Conservation (phyloP, 2,113 vertebrate genomes). For the Bubo blakistoni region DNA sequence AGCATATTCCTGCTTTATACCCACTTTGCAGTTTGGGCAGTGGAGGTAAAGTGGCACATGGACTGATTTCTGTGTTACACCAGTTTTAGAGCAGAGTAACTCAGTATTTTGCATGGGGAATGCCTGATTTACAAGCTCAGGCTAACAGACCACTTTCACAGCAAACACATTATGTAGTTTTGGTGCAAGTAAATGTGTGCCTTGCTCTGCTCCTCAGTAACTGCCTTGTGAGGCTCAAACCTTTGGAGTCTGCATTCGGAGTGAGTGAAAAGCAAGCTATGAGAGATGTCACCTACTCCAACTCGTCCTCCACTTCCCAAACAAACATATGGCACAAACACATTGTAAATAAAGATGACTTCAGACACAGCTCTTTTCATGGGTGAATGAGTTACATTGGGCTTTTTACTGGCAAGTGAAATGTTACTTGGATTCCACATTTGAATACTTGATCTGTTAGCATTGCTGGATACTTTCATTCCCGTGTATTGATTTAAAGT, state of each 20-base stretch:
- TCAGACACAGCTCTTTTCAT: conserved; percentile 57
- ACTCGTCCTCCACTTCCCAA: conserved; percentile 28
- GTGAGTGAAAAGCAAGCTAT: conserved; percentile 25
- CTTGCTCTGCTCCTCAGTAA: conserved; percentile 6
- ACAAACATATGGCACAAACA: conserved; percentile 48
- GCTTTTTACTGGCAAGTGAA: conserved; percentile 40
- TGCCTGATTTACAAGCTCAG: conserved; percentile 41
- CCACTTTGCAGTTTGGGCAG: neutral
- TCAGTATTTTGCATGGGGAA: neutral
- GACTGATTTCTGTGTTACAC: neutral
- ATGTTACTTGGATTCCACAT: conserved; percentile 37
- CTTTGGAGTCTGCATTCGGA: neutral
- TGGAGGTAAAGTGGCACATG: neutral
- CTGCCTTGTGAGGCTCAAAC: conserved; percentile 21
- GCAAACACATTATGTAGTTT: neutral
- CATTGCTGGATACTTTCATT: conserved; percentile 37
- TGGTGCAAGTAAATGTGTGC: neutral
- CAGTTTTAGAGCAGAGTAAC: neutral
- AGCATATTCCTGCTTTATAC: neutral
- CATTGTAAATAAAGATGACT: conserved; percentile 54
- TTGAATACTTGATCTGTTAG: conserved; percentile 56
- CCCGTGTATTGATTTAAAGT: conserved; percentile 61
- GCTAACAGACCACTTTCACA: conserved; percentile 21
- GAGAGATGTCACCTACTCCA: conserved; percentile 54
- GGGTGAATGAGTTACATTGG: conserved; percentile 49